Percentiles rank a stretch among this genome's conserved stretches.
Conservation (phyloP, 2,797 vertebrate species). For the Bucorvus abyssinicus region DNA sequence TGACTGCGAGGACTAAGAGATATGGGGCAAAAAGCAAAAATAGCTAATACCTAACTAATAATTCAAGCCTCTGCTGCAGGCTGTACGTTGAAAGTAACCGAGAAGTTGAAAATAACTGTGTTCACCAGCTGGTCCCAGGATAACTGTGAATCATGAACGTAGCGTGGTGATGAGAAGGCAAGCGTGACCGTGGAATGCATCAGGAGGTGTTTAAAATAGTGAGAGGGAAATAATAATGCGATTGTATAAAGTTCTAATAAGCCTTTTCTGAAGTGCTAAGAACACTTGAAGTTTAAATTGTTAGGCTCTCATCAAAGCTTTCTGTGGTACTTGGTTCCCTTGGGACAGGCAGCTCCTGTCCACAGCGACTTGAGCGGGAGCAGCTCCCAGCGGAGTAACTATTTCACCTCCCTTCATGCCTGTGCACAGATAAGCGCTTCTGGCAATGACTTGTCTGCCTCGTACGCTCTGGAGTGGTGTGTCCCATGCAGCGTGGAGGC, state of each 20-base stretch:
- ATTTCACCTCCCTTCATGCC: not conserved
- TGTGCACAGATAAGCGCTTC: not conserved
- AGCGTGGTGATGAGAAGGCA: not conserved
- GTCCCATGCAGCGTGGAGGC: not conserved
- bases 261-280: not conserved
- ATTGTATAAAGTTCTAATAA: not conserved
- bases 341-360: not conserved
- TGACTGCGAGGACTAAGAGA: not conserved
- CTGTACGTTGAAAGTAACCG: not conserved
- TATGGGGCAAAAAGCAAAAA: not conserved
- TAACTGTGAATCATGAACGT: conserved; percentile 15
- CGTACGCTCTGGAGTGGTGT: accelerated
- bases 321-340: accelerated
- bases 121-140: not conserved
- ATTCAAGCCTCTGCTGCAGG: not conserved
- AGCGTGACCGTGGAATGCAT: not conserved
- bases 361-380: not conserved
- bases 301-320: not conserved
- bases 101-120: not conserved
- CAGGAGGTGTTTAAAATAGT: not conserved
- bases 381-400: not conserved
- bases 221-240: not conserved
- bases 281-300: not conserved
- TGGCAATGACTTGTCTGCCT: not conserved
- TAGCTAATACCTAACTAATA: not conserved